Evolutionary conservation across 2,797 vertebrate genomes (phyloP).

Genomic region (Eulemur mongoz): DNA sequence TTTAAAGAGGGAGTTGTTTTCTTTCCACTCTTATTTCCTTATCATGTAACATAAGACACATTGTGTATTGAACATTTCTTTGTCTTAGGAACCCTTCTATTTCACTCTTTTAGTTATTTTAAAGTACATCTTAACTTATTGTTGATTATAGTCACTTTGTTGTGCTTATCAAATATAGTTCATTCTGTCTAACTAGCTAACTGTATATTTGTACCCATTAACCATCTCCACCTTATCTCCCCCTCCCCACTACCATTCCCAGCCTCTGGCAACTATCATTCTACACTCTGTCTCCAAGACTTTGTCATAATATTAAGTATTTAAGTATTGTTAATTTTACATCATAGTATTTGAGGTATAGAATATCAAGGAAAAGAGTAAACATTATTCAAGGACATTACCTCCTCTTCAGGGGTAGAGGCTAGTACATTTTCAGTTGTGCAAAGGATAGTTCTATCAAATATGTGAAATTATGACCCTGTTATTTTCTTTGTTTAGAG

Average conservation of each 20-base stretch:
- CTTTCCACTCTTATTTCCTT: neutral
- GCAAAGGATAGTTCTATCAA: too few relatives aligned
- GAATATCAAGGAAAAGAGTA: neutral
- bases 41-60: neutral
- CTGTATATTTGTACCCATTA: neutral
- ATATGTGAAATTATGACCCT: neutral
- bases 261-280: neutral
- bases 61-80: neutral
- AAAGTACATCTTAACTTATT: neutral
- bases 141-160: neutral
- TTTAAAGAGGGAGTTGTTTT: neutral
- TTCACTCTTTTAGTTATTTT: neutral
- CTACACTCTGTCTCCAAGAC: neutral
- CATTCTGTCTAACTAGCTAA: neutral
- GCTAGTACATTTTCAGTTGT: neutral
- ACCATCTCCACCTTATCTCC: neutral
- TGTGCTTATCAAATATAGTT: neutral
- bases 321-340: neutral
- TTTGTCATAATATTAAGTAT: neutral
- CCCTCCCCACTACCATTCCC: neutral
- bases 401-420: too few relatives aligned
- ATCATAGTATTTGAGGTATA: neutral
- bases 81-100: neutral
- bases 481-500: neutral
- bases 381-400: neutral